Percentiles rank a stretch among this genome's conserved stretches.
phyloP scores from a whole-genome alignment of 64 coral and sea anemone species.

The Pocillopora verrucosa region DNA sequence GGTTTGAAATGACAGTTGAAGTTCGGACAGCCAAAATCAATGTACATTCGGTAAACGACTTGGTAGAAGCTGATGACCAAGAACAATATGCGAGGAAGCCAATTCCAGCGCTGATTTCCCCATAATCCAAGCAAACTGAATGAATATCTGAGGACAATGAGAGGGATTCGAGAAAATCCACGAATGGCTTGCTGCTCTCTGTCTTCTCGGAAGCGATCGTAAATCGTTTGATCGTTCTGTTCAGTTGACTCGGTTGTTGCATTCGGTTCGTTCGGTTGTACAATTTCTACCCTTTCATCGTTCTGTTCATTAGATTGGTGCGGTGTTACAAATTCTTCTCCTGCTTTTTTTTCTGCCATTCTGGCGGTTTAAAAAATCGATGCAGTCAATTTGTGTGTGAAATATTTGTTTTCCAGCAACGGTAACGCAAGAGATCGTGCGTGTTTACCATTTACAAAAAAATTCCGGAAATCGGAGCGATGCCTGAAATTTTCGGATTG shows the following conservation, averaged over 20 bases:
- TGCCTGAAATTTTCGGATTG: no score
- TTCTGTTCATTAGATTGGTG: no score
- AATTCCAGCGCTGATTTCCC: slow-evolving; percentile 28
- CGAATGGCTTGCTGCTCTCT: background rate
- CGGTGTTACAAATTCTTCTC: no score
- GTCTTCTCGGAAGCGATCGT: background rate
- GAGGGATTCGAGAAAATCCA: background rate
- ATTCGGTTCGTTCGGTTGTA: background rate
- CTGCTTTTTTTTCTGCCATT: no score
- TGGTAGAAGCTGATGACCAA: slow-evolving; percentile 22
- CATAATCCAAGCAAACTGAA: slow-evolving; percentile 50
- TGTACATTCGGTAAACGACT: slow-evolving; percentile 37
- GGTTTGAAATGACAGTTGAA: slow-evolving; percentile 53
- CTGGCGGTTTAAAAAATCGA: no score
- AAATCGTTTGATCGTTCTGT: background rate
- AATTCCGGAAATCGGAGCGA: no score
- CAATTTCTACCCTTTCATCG: no score
- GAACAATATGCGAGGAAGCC: slow-evolving; percentile 27
- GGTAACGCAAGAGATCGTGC: no score
- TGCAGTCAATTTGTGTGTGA: no score
- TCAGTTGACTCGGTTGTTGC: no score
- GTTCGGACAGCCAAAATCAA: slow-evolving; percentile 22
- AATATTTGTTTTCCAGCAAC: no score
- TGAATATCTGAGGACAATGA: background rate
- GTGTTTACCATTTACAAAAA: no score